Evolutionary conservation across 2,113 vertebrate species (phyloP), one percentile per base, ranked within the genome.

Genomic region (Lagopus muta): DNA sequence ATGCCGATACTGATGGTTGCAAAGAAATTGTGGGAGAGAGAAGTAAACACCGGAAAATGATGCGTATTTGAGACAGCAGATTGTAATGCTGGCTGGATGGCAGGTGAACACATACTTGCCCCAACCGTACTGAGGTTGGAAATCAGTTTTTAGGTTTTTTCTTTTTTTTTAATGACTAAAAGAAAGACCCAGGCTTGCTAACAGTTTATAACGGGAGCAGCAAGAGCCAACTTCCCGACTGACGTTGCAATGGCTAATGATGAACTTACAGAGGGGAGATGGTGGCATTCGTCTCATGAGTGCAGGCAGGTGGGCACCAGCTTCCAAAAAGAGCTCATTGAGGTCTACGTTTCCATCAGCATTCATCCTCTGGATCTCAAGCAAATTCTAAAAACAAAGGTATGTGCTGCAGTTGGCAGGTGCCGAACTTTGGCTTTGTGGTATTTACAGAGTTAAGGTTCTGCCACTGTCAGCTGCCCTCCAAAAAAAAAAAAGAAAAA

Each of bases 1-100:
- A 75, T 25, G 48, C 72, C 72, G 15, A 57, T 86, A 90, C 79
- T 79, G 81, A 84, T 76, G 67, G 43, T 62, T 64, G 14, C 3
- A 11, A 62, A 92, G 62, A 72, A 52, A 90, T 5, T 30, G 64
- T 18, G 38, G 55, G 24, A 28, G 17, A 82, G 57, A 72, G 58
- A n/a, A 79, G n/a, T 30, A 40, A 74, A 50, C 2, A 3, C 50
- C 54, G 45, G 76, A 48, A 74, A 71, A n/a, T 57, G 73, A 43
- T 50, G 81, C 60, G 10, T 1, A 2, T 32, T 65, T 85, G 70
- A 72, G 62, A n/a, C 62, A 67, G 28, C 34, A 69, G 74, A 57
- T n/a, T 0, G 0, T 61, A 71, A 5, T 55, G 2, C 3, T 40
- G 76, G 24, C 69, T 74, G 0, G 1, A 78, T 86, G 3, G 12